Base-by-base conservation (phyloP, 1,140 invertebrate genomes). In the Drosophila sturtevanti region DNA sequence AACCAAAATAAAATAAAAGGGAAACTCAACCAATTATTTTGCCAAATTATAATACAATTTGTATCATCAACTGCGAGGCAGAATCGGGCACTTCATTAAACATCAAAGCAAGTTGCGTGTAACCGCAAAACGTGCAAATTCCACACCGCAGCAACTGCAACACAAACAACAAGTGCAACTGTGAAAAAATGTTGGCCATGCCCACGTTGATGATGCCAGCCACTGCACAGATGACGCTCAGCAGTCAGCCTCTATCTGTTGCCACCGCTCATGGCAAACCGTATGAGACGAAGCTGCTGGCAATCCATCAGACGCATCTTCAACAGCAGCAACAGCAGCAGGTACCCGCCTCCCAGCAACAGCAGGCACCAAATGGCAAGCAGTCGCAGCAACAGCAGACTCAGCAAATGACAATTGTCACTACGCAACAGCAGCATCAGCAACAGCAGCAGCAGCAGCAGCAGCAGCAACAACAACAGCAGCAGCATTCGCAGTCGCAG, bases 191-290 rank as follows among this genome's bases (percentile, higher is more conserved):
- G 90, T 91, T 91, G 90, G 90, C 90, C 61, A 91, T 91, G 90
- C 90, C 90, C 73, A 91, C 90, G 64, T 77, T 91, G 59, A 91
- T 91, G 90, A 91, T 91, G 90, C 90, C 90, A 77, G 90, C 90
- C 68, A 91, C 90, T 66, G 90, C 90, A 77, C 91, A 91, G 73
- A 91, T 91, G 90, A 89, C 90, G 77, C 86, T 91, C 69, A 91
- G 90, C 77, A 90, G 87, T 75, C 87, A 90, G 73, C 87, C 84
- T 16, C 60, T 90, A 38, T 86, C 87, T 56, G 87, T 90, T 65
- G 81, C 77, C 59, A 86, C 79, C 58, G 75, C 81, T 67, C 81
- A 85, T 64, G 77, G 68, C 55, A 91, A 91, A 74, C 90, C 90
- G 35, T 91, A 91, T 48, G 90, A 91, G 77, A 91, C 90, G 34